phyloP scores from a whole-genome alignment of 2,888 invertebrate species.

The Tanypteryx hageni region DNA sequence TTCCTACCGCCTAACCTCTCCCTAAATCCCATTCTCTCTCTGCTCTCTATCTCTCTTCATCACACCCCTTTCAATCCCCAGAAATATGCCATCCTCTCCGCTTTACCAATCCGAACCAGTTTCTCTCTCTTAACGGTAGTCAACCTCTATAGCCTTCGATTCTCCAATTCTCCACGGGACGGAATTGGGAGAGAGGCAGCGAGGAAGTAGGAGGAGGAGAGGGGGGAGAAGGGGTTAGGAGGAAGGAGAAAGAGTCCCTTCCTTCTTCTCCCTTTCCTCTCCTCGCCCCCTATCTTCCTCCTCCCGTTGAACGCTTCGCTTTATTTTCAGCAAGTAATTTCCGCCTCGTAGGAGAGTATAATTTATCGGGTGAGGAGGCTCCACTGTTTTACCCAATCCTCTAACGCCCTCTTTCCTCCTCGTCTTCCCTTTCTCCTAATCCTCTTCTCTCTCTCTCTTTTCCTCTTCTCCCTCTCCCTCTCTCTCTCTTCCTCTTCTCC shows the following conservation, averaged over 20 bases:
- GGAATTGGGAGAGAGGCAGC: background rate
- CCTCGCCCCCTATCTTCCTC: background rate
- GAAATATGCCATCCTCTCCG: background rate
- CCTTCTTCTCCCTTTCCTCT: background rate
- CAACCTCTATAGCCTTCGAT: background rate
- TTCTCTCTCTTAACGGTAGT: background rate
- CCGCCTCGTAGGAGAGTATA: constrained; percentile 54
- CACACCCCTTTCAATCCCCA: background rate
- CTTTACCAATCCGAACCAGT: constrained; percentile 11
- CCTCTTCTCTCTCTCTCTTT: background rate
- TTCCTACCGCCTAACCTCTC: background rate
- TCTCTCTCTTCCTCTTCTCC: background rate
- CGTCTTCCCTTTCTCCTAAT: background rate
- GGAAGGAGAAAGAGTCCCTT: constrained; percentile 1
- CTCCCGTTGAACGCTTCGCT: constrained; percentile 25
- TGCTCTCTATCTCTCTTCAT: too few species aligned
- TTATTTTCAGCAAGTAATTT: constrained; percentile 63
- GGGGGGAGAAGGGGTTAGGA: too few species aligned
- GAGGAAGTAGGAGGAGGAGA: too few species aligned
- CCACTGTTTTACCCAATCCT: constrained; percentile 27
- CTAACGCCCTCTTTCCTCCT: background rate
- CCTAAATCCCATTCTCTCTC: too few species aligned
- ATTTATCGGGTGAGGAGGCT: constrained; percentile 34
- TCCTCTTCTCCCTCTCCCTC: background rate
- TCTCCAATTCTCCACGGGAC: constrained; percentile 7